Evolutionary conservation across 2,113 vertebrate species (phyloP).

Genomic region (Diadophis punctatus): DNA sequence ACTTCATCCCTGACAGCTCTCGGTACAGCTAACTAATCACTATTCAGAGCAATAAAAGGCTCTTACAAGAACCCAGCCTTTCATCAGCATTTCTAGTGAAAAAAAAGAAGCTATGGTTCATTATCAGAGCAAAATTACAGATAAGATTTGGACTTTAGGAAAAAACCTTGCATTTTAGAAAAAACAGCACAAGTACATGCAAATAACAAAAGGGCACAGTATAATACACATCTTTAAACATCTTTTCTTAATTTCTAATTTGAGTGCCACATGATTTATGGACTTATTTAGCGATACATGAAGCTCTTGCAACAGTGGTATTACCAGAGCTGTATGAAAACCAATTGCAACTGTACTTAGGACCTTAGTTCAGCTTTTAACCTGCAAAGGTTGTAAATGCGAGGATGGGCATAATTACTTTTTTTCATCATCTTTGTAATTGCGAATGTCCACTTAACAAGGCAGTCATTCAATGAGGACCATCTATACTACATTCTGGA

Average conservation of each 20-base stretch:
- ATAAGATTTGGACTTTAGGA: neutral
- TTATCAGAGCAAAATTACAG: neutral
- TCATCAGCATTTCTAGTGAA: neutral
- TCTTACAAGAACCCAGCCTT: neutral
- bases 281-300: neutral
- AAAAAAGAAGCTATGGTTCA: neutral
- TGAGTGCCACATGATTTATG: neutral
- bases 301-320: neutral
- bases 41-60: constrained; percentile 5
- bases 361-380: neutral
- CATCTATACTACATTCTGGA: neutral
- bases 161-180: neutral
- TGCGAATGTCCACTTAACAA: neutral
- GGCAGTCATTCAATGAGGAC: neutral
- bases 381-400: neutral
- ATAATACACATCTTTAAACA: neutral
- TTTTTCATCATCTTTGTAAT: neutral
- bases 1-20: neutral
- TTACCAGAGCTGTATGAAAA: neutral
- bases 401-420: neutral
- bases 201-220: neutral
- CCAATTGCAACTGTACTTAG: neutral
- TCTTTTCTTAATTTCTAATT: neutral
- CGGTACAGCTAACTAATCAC: neutral
- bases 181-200: neutral